Percentiles rank a stretch among this genome's conserved stretches.
These are phyloP conservation scores for Scaptomyza hsui DNA, from an alignment of 1,140 invertebrate genomes.

Conservation along the genomic window DNA sequence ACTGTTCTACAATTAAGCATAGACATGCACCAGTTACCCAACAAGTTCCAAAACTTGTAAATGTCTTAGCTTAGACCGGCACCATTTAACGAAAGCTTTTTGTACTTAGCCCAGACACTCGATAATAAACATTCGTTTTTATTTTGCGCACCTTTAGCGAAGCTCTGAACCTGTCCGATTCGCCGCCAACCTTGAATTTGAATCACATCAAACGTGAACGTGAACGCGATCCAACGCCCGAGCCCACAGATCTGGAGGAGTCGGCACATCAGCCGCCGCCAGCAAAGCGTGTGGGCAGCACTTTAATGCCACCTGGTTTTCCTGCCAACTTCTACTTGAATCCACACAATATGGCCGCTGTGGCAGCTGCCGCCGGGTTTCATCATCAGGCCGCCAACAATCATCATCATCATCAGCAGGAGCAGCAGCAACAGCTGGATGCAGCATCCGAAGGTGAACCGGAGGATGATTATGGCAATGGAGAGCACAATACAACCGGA, in stretches of 20 bases:
- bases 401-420: slow-evolving; percentile 37
- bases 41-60: background rate
- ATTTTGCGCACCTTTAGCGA: slow-evolving; percentile 83
- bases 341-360: slow-evolving; percentile 82
- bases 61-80: background rate
- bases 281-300: slow-evolving; percentile 85
- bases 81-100: background rate
- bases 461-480: slow-evolving; percentile 67
- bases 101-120: slow-evolving; percentile 26
- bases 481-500: slow-evolving; percentile 68
- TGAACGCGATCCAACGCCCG: slow-evolving; percentile 84
- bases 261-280: slow-evolving; percentile 84
- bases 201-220: slow-evolving; percentile 87
- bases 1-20: background rate
- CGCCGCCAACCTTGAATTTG: slow-evolving; percentile 84
- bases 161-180: slow-evolving; percentile 87
- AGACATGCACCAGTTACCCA: background rate
- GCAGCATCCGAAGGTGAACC: slow-evolving; percentile 69
- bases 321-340: slow-evolving; percentile 78
- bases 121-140: slow-evolving; percentile 3
- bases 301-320: slow-evolving; percentile 68
- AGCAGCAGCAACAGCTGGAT: slow-evolving; percentile 59
- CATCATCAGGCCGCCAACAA: slow-evolving; percentile 62
- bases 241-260: slow-evolving; percentile 68
- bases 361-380: slow-evolving; percentile 71